Conservation (phyloP, 2,113 vertebrate genomes). For the Dendropsophus ebraccatus region DNA sequence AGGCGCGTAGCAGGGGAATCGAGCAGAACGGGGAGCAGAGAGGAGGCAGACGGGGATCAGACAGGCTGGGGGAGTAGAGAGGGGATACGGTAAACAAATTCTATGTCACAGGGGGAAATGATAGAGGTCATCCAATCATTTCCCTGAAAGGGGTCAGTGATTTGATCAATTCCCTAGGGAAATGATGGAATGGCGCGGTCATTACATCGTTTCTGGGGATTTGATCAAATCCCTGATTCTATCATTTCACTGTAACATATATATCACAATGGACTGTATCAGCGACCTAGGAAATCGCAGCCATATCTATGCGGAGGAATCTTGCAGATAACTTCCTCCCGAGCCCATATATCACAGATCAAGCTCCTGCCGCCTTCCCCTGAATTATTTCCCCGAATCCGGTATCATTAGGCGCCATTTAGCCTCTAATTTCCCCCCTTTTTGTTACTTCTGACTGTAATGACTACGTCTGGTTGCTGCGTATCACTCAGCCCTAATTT, state of each 20-base stretch:
- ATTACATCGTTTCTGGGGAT: too few relatives aligned
- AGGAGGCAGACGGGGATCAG: too few relatives aligned
- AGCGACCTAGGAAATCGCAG: neutral
- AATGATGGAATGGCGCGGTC: too few relatives aligned
- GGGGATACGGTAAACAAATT: too few relatives aligned
- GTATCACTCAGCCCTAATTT: slow-evolving; percentile 11
- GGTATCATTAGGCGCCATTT: neutral
- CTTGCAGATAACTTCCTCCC: neutral
- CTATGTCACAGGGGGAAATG: too few relatives aligned
- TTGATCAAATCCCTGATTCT: too few relatives aligned
- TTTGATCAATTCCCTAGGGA: too few relatives aligned
- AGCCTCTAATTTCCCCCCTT: slow-evolving; percentile 8
- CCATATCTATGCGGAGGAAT: neutral
- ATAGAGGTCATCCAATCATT: too few relatives aligned
- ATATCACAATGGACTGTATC: neutral
- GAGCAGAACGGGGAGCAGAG: too few relatives aligned
- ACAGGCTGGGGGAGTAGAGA: too few relatives aligned
- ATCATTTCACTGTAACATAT: neutral
- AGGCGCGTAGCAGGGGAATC: too few relatives aligned
- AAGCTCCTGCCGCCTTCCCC: neutral
- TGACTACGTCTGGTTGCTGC: neutral
- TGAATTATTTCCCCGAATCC: neutral
- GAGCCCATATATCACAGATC: neutral
- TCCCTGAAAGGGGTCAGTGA: too few relatives aligned
- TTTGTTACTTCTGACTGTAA: slow-evolving; percentile 26